Percentiles rank a stretch among this genome's conserved stretches.
These are phyloP conservation scores for Drosophila formosana DNA, from an alignment of 2,888 invertebrate species.

Conservation along the genomic window DNA sequence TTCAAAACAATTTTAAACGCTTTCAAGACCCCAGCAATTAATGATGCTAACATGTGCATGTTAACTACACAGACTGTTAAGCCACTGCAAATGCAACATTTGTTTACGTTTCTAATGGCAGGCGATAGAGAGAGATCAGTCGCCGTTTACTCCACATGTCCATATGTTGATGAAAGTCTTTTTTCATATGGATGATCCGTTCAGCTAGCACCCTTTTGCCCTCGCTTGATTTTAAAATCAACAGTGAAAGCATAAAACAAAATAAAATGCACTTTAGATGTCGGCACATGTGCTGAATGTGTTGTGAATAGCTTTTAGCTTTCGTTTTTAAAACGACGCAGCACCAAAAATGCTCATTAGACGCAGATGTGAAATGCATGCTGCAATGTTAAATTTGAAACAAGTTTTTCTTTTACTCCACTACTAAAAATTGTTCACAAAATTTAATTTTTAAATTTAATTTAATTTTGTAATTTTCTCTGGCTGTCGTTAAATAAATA, in stretches of 20 bases:
- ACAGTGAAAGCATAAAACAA: slow-evolving; percentile 10
- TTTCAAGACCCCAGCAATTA: slow-evolving; percentile 22
- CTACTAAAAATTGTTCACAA: not conserved
- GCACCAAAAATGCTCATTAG: slow-evolving; percentile 2
- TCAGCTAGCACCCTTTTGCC: not conserved
- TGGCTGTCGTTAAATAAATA: not conserved
- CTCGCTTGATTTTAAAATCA: not conserved
- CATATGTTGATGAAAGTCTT: slow-evolving; percentile 19
- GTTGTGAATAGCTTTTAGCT: slow-evolving; percentile 6
- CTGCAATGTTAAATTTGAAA: not conserved
- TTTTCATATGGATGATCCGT: slow-evolving; percentile 1
- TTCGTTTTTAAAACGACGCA: slow-evolving; percentile 4
- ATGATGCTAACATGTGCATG: slow-evolving; percentile 32
- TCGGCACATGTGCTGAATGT: slow-evolving; percentile 23
- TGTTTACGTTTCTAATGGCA: slow-evolving; percentile 60
- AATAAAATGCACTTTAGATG: slow-evolving; percentile 21
- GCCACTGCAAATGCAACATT: slow-evolving; percentile 47
- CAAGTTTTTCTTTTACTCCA: slow-evolving; percentile 5
- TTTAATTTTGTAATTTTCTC: not conserved
- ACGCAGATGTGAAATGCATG: slow-evolving; percentile 13
- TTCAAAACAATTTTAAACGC: slow-evolving; percentile 18
- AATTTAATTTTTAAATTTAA: not conserved
- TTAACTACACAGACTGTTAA: slow-evolving; percentile 35
- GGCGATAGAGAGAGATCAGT: slow-evolving; percentile 16
- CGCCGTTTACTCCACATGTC: slow-evolving; percentile 3